Base-by-base conservation (phyloP, 2,113 vertebrate genomes). In the Barnardius zonarius region DNA sequence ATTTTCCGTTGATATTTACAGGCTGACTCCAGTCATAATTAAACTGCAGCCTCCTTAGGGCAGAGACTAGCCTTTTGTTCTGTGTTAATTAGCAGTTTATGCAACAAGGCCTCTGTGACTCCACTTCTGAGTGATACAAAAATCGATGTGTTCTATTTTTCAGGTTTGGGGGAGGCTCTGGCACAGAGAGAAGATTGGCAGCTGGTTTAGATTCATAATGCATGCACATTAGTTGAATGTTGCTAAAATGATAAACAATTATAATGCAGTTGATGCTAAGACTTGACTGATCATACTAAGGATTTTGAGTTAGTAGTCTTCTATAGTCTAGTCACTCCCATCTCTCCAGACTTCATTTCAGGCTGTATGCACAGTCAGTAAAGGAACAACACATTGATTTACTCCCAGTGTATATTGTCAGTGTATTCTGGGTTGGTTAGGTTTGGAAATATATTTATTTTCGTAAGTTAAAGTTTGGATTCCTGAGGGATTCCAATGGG, bases 71-170 rank as follows among this genome's bases (percentile, higher is more conserved):
- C 73, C 46, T 93, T 97, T 94, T 86, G 55, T 93, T 96, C 76
- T 44, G 55, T 76, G 89, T 84, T 93, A 95, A 95, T 95, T 93
- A 93, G 84, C 73, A 89, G 86, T 92, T 97, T 96, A 84, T 92
- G 94, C 83, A 95, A 95, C 69, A 86, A 93, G 86, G 48, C 93
- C 89, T 92, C 86, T 82, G 39, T 82, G 73, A 64, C 77, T 83
- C 6, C 31, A 78, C 83, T 92, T 92, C 69, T 86, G 86, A 91
- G 76, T 43, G 73, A 84, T 73, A 82, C 17, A 89, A 78, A 93
- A 92, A 86, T 85, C 81, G 41, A 84, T 89, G 79, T 82, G 83
- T 82, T 93, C 43, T 17, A 48, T 61, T 96, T 93, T 95, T 89
- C 77, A 85, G 62, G 52, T 91, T 89, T 83, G 70, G 49, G 59